Percentiles rank a stretch among this genome's conserved stretches.
Evolutionary conservation across 92 coral and sea anemone genomes (phyloP).

Genomic region (Meandrina meandrites): DNA sequence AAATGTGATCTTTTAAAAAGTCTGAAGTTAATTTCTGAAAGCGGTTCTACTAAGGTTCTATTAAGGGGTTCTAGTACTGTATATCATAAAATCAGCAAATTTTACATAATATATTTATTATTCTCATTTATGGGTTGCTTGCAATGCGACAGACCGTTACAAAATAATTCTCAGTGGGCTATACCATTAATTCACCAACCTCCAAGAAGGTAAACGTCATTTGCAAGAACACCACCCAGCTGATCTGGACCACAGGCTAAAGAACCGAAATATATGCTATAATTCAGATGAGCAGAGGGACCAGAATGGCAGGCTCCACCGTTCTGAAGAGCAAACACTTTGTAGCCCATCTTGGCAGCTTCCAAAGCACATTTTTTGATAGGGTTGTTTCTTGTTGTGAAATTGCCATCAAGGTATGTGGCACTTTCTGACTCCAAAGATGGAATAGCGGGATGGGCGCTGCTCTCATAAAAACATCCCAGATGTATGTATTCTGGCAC

Average conservation of each 20-base stretch:
- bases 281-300: conserved; percentile 11
- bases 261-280: neutral
- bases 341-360: conserved; percentile 30
- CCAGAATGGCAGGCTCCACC: conserved; percentile 32
- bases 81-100: too few relatives aligned
- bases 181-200: neutral
- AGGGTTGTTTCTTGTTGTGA: neutral
- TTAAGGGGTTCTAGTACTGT: too few relatives aligned
- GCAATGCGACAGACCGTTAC: too few relatives aligned
- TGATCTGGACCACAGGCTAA: neutral
- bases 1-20: too few relatives aligned
- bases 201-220: conserved; percentile 25
- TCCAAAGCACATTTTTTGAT: conserved; percentile 33
- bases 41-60: too few relatives aligned
- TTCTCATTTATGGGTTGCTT: too few relatives aligned
- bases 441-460: neutral
- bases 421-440: conserved; percentile 23
- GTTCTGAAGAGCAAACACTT: conserved; percentile 2
- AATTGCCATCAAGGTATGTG: conserved; percentile 7
- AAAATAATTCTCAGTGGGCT: too few relatives aligned
- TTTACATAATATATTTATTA: too few relatives aligned
- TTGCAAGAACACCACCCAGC: neutral
- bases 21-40: too few relatives aligned
- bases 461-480: conserved; percentile 12
- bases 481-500: neutral